Base-by-base conservation (phyloP, 2,888 invertebrate species). In the Ichneumoninae sp. region DNA sequence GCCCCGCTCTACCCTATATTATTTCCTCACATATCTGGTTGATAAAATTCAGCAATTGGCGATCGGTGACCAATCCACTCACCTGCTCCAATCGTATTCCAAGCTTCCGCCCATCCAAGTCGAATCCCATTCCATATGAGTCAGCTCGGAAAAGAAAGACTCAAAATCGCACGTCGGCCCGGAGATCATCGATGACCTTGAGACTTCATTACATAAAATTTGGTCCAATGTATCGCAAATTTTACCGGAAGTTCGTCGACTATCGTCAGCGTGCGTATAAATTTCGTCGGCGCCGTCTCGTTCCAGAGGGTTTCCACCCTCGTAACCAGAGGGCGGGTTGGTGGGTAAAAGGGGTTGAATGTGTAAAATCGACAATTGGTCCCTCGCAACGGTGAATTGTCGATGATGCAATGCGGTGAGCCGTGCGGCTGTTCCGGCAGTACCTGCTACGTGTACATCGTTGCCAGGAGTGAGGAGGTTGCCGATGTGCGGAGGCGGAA, bases 361-460 rank as follows among this genome's bases (percentile, higher is more conserved):
- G 16, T 44, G 16, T 68, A 33, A 47, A 54, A 50, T 26, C 22
- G 57, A 80, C 70, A 71, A 75, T 80, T 60, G 71, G 30, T 72
- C 72, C 3, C 62, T 52, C 54, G 81, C 76, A 76, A 83, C 70
- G 71, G 50, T 50, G 65, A 65, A 44, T 65, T 40, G 65, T 65
- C 75, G 76, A 70, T 69, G 54, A 65, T 76, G 65, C 80, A 66
- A 66, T 50, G 75, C 69, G 3, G 33, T 71, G 26, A 60, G 78
- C 44, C 40, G 68, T 60, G 65, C n/a, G 30, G 65, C 36, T 30
- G 52, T 26, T n/a, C 30, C 40, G n/a, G 36, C 1, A 60, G 65
- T 30, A 76, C 60, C 50, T 40, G 44, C 50, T 40, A 33, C 54
- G 36, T 52, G 66, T 52, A 52, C 30, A 78, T 26, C 36, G 54